Evolutionary conservation across 23 tunicate species (phyloP).

Genomic region (Styela plicata): DNA sequence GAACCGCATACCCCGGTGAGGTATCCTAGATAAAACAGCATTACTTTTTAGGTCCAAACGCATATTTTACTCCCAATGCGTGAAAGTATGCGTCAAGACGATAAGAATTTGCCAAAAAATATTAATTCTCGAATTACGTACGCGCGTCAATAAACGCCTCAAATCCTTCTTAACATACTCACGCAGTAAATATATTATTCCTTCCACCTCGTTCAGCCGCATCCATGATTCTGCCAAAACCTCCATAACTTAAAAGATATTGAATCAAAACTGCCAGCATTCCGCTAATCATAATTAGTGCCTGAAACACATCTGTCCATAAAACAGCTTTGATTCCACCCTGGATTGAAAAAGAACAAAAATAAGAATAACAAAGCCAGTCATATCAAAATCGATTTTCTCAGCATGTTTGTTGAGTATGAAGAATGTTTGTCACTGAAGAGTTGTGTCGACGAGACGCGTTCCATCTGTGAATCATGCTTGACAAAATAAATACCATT

Average conservation of each 20-base stretch:
- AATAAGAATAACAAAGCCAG: no score
- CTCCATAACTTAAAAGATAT: slow-evolving; percentile 7
- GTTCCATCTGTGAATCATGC: no score
- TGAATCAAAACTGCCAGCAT: slow-evolving; percentile 17
- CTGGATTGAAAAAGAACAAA: slow-evolving; percentile 13
- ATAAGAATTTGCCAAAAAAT: background rate
- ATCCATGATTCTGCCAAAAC: slow-evolving; percentile 1
- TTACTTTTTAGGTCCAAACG: no score
- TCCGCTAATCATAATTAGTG: slow-evolving; percentile 33
- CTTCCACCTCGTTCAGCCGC: slow-evolving; percentile 32
- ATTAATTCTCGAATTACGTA: background rate
- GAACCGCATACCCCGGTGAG: no score
- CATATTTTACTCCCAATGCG: no score
- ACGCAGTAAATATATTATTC: slow-evolving; percentile 31
- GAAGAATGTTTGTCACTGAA: no score
- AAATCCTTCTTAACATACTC: background rate
- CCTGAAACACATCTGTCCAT: slow-evolving; percentile 50
- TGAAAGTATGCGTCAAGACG: slow-evolving; percentile 27
- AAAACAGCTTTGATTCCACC: slow-evolving; percentile 60
- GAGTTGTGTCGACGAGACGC: no score
- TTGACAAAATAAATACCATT: no score
- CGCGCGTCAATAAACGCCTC: no score
- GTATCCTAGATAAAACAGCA: no score
- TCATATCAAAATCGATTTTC: no score
- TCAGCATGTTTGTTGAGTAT: no score